phyloP scores from a whole-genome alignment of 23 tunicate genomes.

The Ciona savignyi region DNA sequence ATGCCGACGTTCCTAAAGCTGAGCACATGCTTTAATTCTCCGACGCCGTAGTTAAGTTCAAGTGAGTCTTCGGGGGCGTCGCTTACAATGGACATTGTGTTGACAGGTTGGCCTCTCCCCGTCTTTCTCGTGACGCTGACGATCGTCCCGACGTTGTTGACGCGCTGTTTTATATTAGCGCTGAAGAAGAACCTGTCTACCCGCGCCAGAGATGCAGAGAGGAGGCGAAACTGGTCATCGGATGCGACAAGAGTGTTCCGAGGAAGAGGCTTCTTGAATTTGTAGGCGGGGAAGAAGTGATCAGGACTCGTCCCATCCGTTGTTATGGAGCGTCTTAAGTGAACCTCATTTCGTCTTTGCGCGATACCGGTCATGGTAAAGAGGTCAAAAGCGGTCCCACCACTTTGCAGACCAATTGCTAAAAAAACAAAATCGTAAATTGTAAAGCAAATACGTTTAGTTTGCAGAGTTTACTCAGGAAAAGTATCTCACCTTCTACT shows the following conservation, averaged over 20 bases:
- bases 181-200: conserved; percentile 14
- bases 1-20: conserved; percentile 6
- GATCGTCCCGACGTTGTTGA: conserved; percentile 35
- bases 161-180: conserved; percentile 39
- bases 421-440: not conserved
- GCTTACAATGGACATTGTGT: conserved; percentile 27
- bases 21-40: not conserved
- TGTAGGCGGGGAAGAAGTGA: conserved; percentile 26
- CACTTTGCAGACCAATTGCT: too few relatives aligned
- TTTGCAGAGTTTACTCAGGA: not conserved
- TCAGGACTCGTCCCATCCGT: conserved; percentile 30
- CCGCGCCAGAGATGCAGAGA: conserved; percentile 22
- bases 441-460: not conserved
- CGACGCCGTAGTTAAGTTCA: conserved; percentile 18
- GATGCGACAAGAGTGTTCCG: conserved; percentile 7
- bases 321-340: not conserved
- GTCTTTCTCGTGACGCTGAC: conserved; percentile 15
- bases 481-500: not conserved
- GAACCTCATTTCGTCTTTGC: not conserved
- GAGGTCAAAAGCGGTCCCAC: conserved; percentile 35
- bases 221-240: conserved; percentile 10
- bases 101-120: not conserved
- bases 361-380: conserved; percentile 29
- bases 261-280: conserved; percentile 25
- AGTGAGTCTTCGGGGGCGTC: conserved; percentile 13